Evolutionary conservation across 2,888 invertebrate genomes (phyloP).

Genomic region (Epirrhoe tristata): DNA sequence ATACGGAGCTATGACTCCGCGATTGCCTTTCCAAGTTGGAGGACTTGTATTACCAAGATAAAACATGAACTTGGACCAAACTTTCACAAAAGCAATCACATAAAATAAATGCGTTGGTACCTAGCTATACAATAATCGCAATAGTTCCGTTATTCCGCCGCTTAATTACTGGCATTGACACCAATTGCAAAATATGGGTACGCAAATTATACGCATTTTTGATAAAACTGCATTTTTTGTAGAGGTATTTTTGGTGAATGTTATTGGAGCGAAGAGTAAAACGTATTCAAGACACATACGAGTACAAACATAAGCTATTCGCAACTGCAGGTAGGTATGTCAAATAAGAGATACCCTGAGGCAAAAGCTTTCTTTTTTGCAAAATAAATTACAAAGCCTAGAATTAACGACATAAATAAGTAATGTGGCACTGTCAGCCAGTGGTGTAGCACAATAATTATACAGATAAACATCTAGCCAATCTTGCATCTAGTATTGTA

Average conservation of each 20-base stretch:
- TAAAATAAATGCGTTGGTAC: slow-evolving; percentile 17
- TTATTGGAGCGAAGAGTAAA: background rate
- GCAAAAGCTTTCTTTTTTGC: slow-evolving; percentile 16
- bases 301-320: background rate
- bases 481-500: slow-evolving; percentile 13
- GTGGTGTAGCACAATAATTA: slow-evolving; percentile 22
- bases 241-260: background rate
- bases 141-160: slow-evolving; percentile 28
- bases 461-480: slow-evolving; percentile 26
- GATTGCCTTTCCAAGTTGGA: too few relatives aligned
- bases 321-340: background rate
- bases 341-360: background rate
- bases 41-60: too few relatives aligned
- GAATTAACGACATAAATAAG: slow-evolving; percentile 16
- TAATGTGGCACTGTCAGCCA: slow-evolving; percentile 14
- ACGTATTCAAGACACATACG: background rate
- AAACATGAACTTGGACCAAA: slow-evolving; percentile 11
- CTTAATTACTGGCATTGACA: slow-evolving; percentile 36
- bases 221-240: slow-evolving; percentile 20
- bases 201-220: slow-evolving; percentile 26
- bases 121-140: slow-evolving; percentile 13
- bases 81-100: slow-evolving; percentile 12
- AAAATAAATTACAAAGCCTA: slow-evolving; percentile 21
- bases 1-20: too few relatives aligned
- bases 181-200: slow-evolving; percentile 33